Evolutionary conservation across 2,797 vertebrate species (phyloP).

Genomic region (Orientallactaga sibirica): DNA sequence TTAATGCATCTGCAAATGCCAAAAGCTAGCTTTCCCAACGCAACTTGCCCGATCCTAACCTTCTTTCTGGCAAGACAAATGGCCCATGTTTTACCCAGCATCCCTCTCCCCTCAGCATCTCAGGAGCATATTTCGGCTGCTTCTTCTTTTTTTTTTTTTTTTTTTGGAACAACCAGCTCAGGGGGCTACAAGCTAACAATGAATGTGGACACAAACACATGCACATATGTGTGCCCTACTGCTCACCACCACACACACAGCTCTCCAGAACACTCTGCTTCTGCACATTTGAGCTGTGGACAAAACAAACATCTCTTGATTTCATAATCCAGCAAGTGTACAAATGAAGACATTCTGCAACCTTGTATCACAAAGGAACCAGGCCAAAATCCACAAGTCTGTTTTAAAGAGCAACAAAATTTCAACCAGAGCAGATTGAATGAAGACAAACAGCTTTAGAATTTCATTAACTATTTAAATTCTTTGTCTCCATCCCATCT

Average conservation of each 20-base stretch:
- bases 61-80: conserved; percentile 56
- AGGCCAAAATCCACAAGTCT: background rate
- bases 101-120: conserved; percentile 39
- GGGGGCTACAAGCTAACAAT: background rate
- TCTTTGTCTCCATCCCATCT: background rate
- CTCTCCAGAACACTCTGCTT: background rate
- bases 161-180: background rate
- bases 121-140: conserved; percentile 21
- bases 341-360: conserved; percentile 13
- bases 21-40: conserved; percentile 43
- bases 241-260: background rate
- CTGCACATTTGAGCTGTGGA: background rate
- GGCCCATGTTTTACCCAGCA: background rate
- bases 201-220: background rate
- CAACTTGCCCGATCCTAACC: background rate
- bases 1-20: conserved; percentile 63
- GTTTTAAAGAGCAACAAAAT: conserved; percentile 41
- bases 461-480: conserved; percentile 28
- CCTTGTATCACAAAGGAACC: background rate
- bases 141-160: background rate
- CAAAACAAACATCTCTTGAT: conserved; percentile 21
- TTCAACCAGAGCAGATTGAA: conserved; percentile 39
- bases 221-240: no score
- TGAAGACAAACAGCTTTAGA: conserved; percentile 41
- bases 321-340: background rate